Evolutionary conservation across 2,888 invertebrate species (phyloP).

Genomic region (Thyatira batis): DNA sequence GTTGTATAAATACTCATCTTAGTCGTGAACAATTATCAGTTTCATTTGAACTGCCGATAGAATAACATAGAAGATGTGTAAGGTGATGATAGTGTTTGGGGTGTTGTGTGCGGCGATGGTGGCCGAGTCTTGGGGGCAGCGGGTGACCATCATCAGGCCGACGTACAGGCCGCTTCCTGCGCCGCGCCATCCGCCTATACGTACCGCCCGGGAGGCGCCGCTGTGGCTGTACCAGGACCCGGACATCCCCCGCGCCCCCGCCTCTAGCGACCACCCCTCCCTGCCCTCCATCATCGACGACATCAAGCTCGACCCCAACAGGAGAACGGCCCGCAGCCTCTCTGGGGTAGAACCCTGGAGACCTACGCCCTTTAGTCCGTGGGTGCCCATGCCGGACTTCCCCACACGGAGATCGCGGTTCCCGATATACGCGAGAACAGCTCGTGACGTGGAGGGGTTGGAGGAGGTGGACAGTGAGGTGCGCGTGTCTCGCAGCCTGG

Average conservation of each 20-base stretch:
- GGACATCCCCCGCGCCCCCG: neutral
- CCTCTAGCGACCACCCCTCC: neutral
- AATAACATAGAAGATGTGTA: neutral
- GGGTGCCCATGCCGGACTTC: neutral
- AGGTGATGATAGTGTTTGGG: neutral
- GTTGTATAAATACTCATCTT: neutral
- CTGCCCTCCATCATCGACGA: neutral
- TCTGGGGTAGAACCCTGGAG: neutral
- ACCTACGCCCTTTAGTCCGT: neutral
- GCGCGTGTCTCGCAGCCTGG: neutral
- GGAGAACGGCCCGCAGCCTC: neutral
- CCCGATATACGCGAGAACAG: neutral
- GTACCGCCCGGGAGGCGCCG: neutral
- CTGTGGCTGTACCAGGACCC: neutral
- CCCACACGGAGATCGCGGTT: neutral
- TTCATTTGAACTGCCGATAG: neutral
- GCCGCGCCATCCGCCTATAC: neutral
- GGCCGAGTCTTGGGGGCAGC: neutral
- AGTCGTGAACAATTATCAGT: neutral
- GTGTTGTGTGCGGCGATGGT: neutral
- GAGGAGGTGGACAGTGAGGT: neutral
- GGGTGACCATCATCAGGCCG: neutral
- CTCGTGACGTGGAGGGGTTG: neutral
- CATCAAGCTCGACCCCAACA: slow-evolving; percentile 1
- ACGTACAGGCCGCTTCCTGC: neutral